Evolutionary conservation across 2,113 vertebrate genomes (phyloP).

Genomic region (Melanostigma gelatinosum): DNA sequence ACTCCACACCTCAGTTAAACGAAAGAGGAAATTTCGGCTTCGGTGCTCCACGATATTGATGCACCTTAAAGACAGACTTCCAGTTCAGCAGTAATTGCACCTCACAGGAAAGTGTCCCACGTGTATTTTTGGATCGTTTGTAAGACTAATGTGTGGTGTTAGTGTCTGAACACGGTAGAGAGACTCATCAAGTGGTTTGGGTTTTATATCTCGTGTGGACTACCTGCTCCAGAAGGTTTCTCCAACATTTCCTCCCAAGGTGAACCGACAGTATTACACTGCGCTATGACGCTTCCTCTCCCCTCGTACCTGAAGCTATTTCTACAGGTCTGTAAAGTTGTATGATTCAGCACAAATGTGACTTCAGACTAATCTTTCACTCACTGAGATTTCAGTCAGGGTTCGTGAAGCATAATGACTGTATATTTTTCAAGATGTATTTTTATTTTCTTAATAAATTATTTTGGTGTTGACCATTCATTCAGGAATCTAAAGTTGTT

Average conservation of each 20-base stretch:
- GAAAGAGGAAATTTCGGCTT: neutral
- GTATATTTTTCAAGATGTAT: conserved; percentile 78
- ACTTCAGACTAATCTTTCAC: conserved; percentile 44
- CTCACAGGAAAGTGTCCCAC: conserved; percentile 32
- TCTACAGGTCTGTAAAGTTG: conserved; percentile 42
- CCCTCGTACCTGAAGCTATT: conserved; percentile 47
- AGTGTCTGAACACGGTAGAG: conserved; percentile 3
- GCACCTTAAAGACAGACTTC: conserved; percentile 40
- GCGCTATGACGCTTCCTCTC: conserved; percentile 20
- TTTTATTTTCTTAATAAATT: conserved; percentile 82
- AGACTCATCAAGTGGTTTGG: neutral
- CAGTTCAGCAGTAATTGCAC: conserved; percentile 24
- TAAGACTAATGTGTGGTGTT: conserved; percentile 37
- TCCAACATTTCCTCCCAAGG: conserved; percentile 13
- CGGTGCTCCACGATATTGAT: neutral
- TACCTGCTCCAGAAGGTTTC: conserved; percentile 38
- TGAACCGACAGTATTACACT: conserved; percentile 19
- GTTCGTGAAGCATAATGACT: conserved; percentile 66
- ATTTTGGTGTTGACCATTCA: conserved; percentile 70
- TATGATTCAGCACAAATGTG: conserved; percentile 68
- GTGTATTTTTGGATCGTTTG: conserved; percentile 43
- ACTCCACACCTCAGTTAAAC: conserved; percentile 58
- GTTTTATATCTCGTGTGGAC: conserved; percentile 23
- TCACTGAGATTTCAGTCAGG: conserved; percentile 44
- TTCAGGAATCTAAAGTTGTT: conserved; percentile 51